Base-by-base conservation (phyloP, 2,113 vertebrate genomes). In the Halichoerus grypus region DNA sequence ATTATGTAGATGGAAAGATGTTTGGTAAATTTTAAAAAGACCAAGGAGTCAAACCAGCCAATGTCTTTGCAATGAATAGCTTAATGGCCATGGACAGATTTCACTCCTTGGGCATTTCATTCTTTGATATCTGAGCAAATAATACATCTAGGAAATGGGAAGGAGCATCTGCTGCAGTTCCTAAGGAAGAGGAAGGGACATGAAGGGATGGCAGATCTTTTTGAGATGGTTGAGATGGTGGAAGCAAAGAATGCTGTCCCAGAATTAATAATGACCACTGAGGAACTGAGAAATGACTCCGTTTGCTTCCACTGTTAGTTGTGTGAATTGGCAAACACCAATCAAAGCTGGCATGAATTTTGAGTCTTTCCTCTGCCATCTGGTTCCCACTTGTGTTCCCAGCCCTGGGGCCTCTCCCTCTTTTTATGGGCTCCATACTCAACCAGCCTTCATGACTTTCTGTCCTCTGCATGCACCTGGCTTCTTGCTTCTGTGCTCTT, bases 291-390 rank as follows among this genome's bases (percentile, higher is more conserved):
- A 72, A 65, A 39, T 19, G 55, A 8, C 39, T 53, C 5, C 0
- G 7, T 53, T n/a, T 89, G 51, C 24, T 19, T 83, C 19, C 92
- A 2, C 19, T 42, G 19, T 31, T 46, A 22, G 28, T 46, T 26
- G 71, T 33, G 4, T 21, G 8, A 19, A 12, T 46, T 39, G 36
- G 24, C 14, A 49, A 18, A 36, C 9, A 16, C 16, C 4, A 12
- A 22, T 5, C 18, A 80, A 31, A n/a, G 36, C 8, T 19, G 22
- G 19, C 14, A 1, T 18, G 77, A 74, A 16, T 39, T 39, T 42
- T 59, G 28, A 10, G 21, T 22, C 7, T 59, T 76, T 15, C 9
- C 4, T n/a, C 46, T 42, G 28, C 0, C 0, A 46, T 72, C 14
- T 59, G 55, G 46, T 65, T 46, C 46, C 49, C 4, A 15, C 14